These are phyloP conservation scores for Scytalopus superciliaris DNA, from an alignment of 2,113 vertebrate genomes.

Conservation along the genomic window DNA sequence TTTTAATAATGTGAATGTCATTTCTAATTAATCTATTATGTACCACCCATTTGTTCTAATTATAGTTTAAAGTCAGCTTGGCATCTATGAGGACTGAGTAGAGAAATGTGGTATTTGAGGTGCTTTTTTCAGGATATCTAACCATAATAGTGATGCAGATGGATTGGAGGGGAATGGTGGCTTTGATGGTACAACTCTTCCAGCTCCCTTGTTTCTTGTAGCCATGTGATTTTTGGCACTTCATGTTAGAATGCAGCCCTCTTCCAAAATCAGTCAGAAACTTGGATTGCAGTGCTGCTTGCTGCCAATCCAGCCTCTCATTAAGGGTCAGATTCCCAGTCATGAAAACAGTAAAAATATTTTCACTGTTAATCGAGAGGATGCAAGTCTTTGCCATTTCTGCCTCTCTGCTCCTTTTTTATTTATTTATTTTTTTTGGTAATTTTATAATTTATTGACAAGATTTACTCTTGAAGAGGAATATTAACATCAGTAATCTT, in stretches of 20 bases:
- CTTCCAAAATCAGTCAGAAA: neutral
- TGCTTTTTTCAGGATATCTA: neutral
- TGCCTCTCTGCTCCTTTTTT: neutral
- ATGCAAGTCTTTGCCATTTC: neutral
- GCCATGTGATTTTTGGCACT: neutral
- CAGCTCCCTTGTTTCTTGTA: neutral
- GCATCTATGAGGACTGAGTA: conserved; percentile 27
- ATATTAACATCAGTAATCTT: neutral
- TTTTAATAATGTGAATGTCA: conserved; percentile 67
- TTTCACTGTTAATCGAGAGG: neutral
- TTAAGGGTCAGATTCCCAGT: neutral
- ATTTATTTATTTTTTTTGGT: neutral
- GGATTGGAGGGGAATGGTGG: neutral
- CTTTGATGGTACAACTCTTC: neutral
- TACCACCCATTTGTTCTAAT: conserved; percentile 66
- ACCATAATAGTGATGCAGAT: neutral
- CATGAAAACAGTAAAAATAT: neutral
- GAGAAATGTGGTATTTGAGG: neutral
- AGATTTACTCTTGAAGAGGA: neutral
- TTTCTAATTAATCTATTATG: conserved; percentile 62
- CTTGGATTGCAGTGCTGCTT: neutral
- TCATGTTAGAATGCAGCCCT: neutral
- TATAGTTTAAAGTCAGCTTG: conserved; percentile 55
- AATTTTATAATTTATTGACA: neutral
- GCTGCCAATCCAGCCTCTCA: neutral